Base-by-base conservation (phyloP, 2,113 vertebrate species). In the Xiphophorus couchianus region DNA sequence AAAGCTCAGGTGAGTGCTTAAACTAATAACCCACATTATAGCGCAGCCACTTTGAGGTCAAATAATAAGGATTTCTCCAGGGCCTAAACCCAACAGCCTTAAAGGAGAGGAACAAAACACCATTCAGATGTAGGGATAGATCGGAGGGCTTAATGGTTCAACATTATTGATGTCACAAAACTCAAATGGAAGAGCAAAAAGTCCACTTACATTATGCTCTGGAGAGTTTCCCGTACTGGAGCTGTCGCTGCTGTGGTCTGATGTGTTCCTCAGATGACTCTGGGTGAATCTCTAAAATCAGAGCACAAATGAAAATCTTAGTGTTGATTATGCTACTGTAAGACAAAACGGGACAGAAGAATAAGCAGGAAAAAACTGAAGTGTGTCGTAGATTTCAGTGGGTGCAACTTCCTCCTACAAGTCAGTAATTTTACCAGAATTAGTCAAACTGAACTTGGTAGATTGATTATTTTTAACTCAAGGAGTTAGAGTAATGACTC, bases 191-290 rank as follows among this genome's bases (percentile, higher is more conserved):
- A 17, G 37, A 42, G 65, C 62, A 72, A 0, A 0, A 19, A 30
- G 12, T 31, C 5, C 33, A 88, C 94, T 94, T 83, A 95, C 95
- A 15, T 93, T 88, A 25, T 93, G 93, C 66, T 95, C 93, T 0
- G 89, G 89, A 68, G 92, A 93, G 84, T 93, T 90, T 37, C 91
- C 92, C 3, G 90, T 88, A n/a, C 92, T 93, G 74, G 90, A 93
- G 67, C 73, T 78, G 71, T 94, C 92, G 13, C 92, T 94, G 85
- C 91, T 90, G 82, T 92, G 88, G 86, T 94, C 93, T 0, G 94
- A 94, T 5, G 82, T 85, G 73, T 92, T 93, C 76, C 92, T 92
- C 69, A 68, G 76, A 84, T 94, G 93, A 80, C 85, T 81, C 0
- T 86, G 85, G 30, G 88, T 22, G n/a, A 91, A 90, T 35, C 91